Base-by-base conservation (phyloP, 2,113 vertebrate species). In the Caloenas nicobarica region DNA sequence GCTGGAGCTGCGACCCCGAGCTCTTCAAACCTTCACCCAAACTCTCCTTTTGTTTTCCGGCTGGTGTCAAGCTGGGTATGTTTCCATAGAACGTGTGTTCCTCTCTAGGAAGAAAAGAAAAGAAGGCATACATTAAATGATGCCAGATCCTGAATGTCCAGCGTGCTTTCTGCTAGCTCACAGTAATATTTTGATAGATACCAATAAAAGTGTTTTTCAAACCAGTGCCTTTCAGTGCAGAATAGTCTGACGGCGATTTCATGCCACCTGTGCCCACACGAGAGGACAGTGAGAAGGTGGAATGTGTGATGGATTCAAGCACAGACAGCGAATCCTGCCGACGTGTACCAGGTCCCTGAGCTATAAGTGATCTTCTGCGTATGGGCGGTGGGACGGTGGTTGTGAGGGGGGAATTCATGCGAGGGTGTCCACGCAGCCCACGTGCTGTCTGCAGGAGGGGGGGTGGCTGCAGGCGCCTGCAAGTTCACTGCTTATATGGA, bases 401-500 rank as follows among this genome's bases (percentile, higher is more conserved):
- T 72, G n/a, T 21, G 18, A 19, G 12, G 12, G 31, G 60, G 34
- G 19, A 66, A 4, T 46, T 46, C 44, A 46, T 19, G 44, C 19
- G 44, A 19, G 44, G 18, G 44, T 46, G 17, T 46, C 44, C 44
- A 46, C 9, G 18, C 42, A 44, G 42, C 29, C 51, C 46, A 28
- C 0, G 1, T 0, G 3, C 44, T 46, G 44, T 46, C 44, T 46
- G 44, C 0, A 6, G 58, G 21, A 42, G 33, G 70, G 16, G 16
- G 42, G 42, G 36, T 3, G 4, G 71, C 70, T 82, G 40, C 24
- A 17, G 16, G 28, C 87, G 10, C 25, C 57, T 66, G 77, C 14
- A n/a, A 56, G 14, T 68, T 79, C 0, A 2, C 40, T 51, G 36
- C 50, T 69, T 57, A 16, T 29, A 8, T 11, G 31, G 10, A 48